Evolutionary conservation across 2,888 invertebrate species (phyloP), one percentile per base, ranked within the genome.

Genomic region (Cylloceria caligata): DNA sequence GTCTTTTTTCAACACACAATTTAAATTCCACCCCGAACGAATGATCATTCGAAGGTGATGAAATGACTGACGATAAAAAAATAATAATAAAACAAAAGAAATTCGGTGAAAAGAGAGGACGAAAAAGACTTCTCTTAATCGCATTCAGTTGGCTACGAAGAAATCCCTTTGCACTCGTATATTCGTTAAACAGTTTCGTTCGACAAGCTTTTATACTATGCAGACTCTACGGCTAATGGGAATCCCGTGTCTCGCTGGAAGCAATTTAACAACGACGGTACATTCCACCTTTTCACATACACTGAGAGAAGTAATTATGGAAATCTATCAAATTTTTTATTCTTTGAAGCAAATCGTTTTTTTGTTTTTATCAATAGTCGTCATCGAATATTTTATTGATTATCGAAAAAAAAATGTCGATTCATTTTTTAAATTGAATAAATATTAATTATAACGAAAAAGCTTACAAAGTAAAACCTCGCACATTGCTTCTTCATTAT

Each of bases 101-200:
- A n/a, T 16, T 19, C 34, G 0, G 9, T 3, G 30, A n/a, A 30
- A 30, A 27, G 30, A n/a, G n/a, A 13, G n/a, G 27, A 30, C 9
- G 30, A 16, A 60, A 60, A 60, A 30, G 34, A 60, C 34, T 60
- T 60, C 34, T 60, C 60, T 60, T 34, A 60, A 34, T 60, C 30
- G 34, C 11, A 19, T 30, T 60, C 60, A 34, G 60, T 60, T 34
- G 60, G 16, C 30, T 60, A 34, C 60, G 16, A 34, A 67, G 30
- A 47, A 47, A 67, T 30, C 36, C 62, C 16, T 36, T 36, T 68
- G 39, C 52, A 52, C 39, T 67, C 30, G 39, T 68, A 52, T 45
- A 69, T 68, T 52, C 60, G 60, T 69, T 67, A 62, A 72, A 78
- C 45, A 64, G 71, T 72, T 65, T 80, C 65, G 55, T 13, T 24